Percentiles rank a stretch among this genome's conserved stretches.
Conservation (phyloP, 2,113 vertebrate genomes). For the Chamaea fasciata region DNA sequence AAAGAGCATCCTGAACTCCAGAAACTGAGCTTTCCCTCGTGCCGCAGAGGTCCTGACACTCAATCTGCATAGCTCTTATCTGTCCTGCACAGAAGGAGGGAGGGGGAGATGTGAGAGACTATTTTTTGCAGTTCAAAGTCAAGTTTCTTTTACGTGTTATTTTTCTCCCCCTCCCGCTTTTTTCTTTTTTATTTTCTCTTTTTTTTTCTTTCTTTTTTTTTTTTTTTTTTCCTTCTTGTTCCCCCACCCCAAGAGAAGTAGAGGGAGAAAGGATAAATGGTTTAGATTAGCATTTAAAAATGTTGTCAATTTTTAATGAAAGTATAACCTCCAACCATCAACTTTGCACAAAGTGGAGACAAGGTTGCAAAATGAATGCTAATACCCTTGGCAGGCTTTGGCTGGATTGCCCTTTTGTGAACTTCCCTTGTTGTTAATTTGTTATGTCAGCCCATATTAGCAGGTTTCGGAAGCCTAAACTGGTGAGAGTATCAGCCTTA, state of each 20-base stretch:
- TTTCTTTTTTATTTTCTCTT: background rate
- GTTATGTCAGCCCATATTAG: slow-evolving; percentile 71
- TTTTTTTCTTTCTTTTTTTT: background rate
- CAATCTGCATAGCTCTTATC: slow-evolving; percentile 64
- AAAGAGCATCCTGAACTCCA: background rate
- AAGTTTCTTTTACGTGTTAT: slow-evolving; percentile 13
- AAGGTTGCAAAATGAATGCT: slow-evolving; percentile 67
- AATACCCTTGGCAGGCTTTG: slow-evolving; percentile 68
- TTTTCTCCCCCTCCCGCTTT: rapidly evolving
- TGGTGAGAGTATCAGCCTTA: slow-evolving; percentile 3
- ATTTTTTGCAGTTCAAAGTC: slow-evolving; percentile 67
- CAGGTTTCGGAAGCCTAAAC: slow-evolving; percentile 55
- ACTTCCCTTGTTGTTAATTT: slow-evolving; percentile 75
- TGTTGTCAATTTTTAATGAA: slow-evolving; percentile 80
- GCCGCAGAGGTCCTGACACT: slow-evolving; percentile 17
- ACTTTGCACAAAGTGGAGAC: slow-evolving; percentile 67
- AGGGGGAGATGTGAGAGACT: slow-evolving; percentile 5
- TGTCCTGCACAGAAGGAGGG: slow-evolving; percentile 48
- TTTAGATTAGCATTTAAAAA: slow-evolving; percentile 81
- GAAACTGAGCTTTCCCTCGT: background rate
- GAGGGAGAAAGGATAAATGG: slow-evolving; percentile 68
- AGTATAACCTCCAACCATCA: slow-evolving; percentile 73
- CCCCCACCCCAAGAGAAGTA: slow-evolving; percentile 59
- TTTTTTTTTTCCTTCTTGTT: background rate
- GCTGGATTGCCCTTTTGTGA: slow-evolving; percentile 66